Base-by-base conservation (phyloP, 2,888 invertebrate species). In the Amphiduros pacificus region DNA sequence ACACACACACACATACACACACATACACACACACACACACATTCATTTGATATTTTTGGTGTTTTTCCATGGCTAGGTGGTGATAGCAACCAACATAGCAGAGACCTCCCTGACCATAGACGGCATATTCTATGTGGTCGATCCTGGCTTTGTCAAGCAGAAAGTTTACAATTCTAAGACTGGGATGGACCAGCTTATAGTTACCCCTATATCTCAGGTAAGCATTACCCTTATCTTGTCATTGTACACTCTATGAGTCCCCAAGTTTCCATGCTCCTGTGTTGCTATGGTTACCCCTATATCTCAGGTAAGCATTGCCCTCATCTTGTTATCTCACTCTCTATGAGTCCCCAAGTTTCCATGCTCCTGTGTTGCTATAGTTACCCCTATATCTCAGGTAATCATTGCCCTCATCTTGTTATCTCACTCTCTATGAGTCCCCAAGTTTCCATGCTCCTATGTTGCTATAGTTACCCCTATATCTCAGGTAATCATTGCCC, bases 91-190 rank as follows among this genome's bases (percentile, higher is more conserved):
- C 1, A 99, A 99, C 79, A 99, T 99, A 72, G 99, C 99, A 0
- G 99, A 99, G 84, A 99, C 99, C 0, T 98, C 97, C 4, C 85
- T 99, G 22, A 99, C 99, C 0, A 99, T 99, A 60, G 98, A 99
- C 80, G 99, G 99, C 0, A 98, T 99, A 66, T 98, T 92, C 82
- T 99, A 99, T 80, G 99, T 99, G 1, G 97, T 99, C 0, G 99
- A 99, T 85, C 99, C 99, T 0, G 99, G 99, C 0, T 99, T 99
- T 83, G 98, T 99, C 0, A 99, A 99, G 80, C 99, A 99, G 83
- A 99, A 99, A 82, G 96, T 97, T 0, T 97, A 97, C 79, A 97
- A 96, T 84, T 82, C 85, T 3, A 86, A 85, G 70, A 84, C 84
- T 20, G 85, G 99, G 22, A 99, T 99, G 97, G 99, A 99, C 79